Percentiles rank a stretch among this genome's conserved stretches.
These are phyloP conservation scores for Proteles cristata DNA, from an alignment of 2,113 vertebrate genomes.

Conservation along the genomic window DNA sequence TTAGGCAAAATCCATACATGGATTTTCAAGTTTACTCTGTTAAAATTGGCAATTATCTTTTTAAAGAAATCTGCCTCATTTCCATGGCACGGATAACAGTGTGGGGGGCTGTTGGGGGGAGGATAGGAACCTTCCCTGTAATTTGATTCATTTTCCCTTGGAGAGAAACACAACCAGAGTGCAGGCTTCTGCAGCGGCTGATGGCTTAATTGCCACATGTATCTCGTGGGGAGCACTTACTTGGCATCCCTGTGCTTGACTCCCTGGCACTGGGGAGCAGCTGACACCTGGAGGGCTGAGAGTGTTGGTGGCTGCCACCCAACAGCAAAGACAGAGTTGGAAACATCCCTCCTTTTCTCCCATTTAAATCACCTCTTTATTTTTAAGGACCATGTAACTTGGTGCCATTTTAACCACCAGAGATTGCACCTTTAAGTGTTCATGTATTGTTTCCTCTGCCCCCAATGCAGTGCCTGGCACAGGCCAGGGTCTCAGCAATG, in stretches of 20 bases:
- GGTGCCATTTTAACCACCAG: slow-evolving; percentile 15
- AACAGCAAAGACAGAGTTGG: slow-evolving; percentile 46
- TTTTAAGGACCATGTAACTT: slow-evolving; percentile 22
- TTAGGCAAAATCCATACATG: not conserved
- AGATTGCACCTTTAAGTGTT: not conserved
- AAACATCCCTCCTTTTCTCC: not conserved
- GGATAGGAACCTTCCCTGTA: not conserved
- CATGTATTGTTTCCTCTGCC: not conserved
- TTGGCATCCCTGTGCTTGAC: slow-evolving; percentile 36
- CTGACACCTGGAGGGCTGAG: slow-evolving; percentile 72
- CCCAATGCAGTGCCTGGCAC: not conserved
- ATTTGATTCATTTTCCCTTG: slow-evolving; percentile 71
- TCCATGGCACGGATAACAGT: not conserved
- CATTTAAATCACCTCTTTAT: slow-evolving; percentile 34
- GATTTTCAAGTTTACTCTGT: slow-evolving; percentile 48
- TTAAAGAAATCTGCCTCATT: slow-evolving; percentile 31
- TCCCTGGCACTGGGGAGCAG: slow-evolving; percentile 67
- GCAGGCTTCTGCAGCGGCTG: slow-evolving; percentile 4
- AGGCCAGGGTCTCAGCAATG: not conserved
- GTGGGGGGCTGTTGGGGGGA: not conserved
- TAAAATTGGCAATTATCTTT: slow-evolving; percentile 56
- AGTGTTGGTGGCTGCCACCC: slow-evolving; percentile 60
- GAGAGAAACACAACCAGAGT: not conserved
- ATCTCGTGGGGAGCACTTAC: slow-evolving; percentile 44
- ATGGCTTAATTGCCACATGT: slow-evolving; percentile 69